Evolutionary conservation across 2,797 vertebrate genomes (phyloP).

Genomic region (Alcedo atthis): DNA sequence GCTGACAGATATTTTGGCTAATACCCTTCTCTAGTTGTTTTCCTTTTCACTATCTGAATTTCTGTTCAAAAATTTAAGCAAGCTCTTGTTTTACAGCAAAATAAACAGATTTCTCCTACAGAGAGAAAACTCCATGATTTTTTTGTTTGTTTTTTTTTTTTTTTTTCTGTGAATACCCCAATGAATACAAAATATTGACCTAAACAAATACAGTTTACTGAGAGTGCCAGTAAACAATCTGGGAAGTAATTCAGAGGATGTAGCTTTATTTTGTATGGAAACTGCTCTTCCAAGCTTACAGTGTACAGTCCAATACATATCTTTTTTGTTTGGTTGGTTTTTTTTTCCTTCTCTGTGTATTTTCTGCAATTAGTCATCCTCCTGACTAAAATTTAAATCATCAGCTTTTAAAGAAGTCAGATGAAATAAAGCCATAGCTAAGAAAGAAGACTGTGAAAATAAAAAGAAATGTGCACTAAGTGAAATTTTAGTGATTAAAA

Average conservation of each 20-base stretch:
- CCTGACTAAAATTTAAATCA: not conserved
- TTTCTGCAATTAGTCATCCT: not conserved
- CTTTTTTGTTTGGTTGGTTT: too few relatives aligned
- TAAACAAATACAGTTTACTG: conserved; percentile 26
- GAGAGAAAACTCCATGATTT: not conserved
- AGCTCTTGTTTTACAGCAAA: conserved; percentile 18
- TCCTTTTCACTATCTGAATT: conserved; percentile 19
- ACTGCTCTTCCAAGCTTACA: not conserved
- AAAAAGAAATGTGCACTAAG: not conserved
- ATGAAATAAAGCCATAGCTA: not conserved
- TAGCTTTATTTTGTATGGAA: conserved; percentile 27
- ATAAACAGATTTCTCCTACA: conserved; percentile 34
- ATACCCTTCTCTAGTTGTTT: conserved; percentile 29
- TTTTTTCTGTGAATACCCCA: not conserved
- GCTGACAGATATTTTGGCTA: conserved; percentile 64
- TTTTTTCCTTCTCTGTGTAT: not conserved
- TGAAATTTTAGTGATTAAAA: not conserved
- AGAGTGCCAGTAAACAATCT: conserved; percentile 25
- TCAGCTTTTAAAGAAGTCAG: not conserved
- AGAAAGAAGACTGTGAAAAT: not conserved
- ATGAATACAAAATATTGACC: conserved; percentile 45
- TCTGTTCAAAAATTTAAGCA: conserved; percentile 48
- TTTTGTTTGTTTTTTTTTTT: not conserved
- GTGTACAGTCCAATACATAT: not conserved
- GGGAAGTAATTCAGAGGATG: conserved; percentile 11